Conservation (phyloP, 2,113 vertebrate genomes). For the Xiphophorus couchianus region DNA sequence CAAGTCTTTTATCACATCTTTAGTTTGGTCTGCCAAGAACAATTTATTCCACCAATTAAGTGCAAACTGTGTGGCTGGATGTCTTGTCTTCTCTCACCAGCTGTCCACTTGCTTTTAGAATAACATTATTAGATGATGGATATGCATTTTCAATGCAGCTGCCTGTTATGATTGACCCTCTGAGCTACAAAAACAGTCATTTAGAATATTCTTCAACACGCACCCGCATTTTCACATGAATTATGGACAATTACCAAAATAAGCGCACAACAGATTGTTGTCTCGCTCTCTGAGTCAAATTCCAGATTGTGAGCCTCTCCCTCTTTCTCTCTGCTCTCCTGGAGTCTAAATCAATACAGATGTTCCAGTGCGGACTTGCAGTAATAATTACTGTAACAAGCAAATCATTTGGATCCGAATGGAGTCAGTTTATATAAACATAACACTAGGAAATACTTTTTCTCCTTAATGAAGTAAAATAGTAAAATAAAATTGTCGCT, state of each 20-base stretch:
- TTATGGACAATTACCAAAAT: constrained; percentile 80
- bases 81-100: constrained; percentile 59
- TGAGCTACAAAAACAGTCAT: constrained; percentile 54
- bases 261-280: constrained; percentile 78
- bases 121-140: constrained; percentile 58
- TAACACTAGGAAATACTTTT: constrained; percentile 68
- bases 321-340: constrained; percentile 61
- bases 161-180: constrained; percentile 57
- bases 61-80: constrained; percentile 41
- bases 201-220: constrained; percentile 61
- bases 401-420: constrained; percentile 80
- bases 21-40: constrained; percentile 46
- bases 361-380: constrained; percentile 78
- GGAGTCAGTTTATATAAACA: constrained; percentile 77
- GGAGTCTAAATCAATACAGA: constrained; percentile 79
- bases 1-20: constrained; percentile 36
- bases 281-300: constrained; percentile 62
- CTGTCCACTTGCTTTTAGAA: constrained; percentile 55
- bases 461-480: constrained; percentile 63
- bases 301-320: constrained; percentile 79
- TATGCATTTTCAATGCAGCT: constrained; percentile 56
- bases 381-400: constrained; percentile 81
- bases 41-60: constrained; percentile 47
- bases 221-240: constrained; percentile 68
- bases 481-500: constrained; percentile 39